phyloP scores from a whole-genome alignment of 2,113 vertebrate genomes.

The Trogon surrucura region DNA sequence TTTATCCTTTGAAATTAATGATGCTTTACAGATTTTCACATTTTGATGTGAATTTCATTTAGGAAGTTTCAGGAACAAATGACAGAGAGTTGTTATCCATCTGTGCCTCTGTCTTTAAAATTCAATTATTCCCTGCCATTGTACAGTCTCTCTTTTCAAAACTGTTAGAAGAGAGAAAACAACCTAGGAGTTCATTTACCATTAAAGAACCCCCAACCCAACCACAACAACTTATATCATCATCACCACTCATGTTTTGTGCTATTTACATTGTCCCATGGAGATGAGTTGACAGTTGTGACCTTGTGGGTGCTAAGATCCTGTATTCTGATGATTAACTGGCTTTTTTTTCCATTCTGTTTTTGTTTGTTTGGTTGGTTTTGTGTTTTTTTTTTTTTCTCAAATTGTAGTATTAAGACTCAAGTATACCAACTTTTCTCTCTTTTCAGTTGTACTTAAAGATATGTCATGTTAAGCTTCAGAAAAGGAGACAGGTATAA shows the following conservation, averaged over 20 bases:
- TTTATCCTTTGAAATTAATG: conserved; percentile 67
- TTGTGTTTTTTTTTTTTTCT: neutral
- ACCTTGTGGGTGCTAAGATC: neutral
- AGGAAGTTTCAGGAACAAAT: conserved; percentile 72
- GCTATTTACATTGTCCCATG: neutral
- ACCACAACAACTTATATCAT: neutral
- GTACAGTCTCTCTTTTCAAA: conserved; percentile 54
- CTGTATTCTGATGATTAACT: neutral
- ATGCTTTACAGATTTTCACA: conserved; percentile 70
- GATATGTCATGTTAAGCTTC: neutral
- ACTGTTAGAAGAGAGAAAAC: conserved; percentile 18
- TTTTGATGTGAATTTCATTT: conserved; percentile 69
- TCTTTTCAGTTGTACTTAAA: neutral
- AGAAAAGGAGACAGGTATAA: neutral
- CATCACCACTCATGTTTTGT: neutral
- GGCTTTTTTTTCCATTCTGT: fast-evolving
- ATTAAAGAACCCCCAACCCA: neutral
- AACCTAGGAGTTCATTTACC: conserved; percentile 2
- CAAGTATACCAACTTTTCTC: neutral
- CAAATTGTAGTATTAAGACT: neutral
- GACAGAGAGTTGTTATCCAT: conserved; percentile 71
- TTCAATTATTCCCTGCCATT: conserved; percentile 63
- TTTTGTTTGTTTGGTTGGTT: too few species aligned
- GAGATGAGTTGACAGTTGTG: neutral
- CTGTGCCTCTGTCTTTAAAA: conserved; percentile 64